Base-by-base conservation (phyloP, 1,140 invertebrate species). In the Delia radicum region DNA sequence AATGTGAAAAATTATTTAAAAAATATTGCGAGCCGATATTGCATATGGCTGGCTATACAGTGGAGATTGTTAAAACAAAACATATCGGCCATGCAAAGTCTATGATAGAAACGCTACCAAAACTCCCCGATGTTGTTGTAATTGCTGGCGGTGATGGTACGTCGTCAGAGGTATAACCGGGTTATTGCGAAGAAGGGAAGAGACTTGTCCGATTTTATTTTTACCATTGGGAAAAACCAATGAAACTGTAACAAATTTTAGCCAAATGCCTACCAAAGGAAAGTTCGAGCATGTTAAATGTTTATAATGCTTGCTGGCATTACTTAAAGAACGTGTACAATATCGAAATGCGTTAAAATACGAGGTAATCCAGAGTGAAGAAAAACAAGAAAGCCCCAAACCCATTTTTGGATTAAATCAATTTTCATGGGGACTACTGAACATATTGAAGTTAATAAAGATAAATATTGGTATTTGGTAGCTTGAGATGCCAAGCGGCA, bases 101-200 rank as follows among this genome's bases (percentile, higher is more conserved):
- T 72, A 89, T 92, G 74, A 89, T 94, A 72, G 90, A 91, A 77
- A 88, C 92, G 80, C 87, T 88, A 26, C 77, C 83, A 13, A 89
- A 85, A 65, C 80, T 93, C 28, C 87, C 89, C 26, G 94, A 98
- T 89, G n/a, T 99, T 77, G 88, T 98, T 67, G 91, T n/a, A n/a
- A n/a, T 98, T 5, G 96, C 95, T 77, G 96, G 97, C 24, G 97
- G 97, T 28, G 95, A 98, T 90, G 97, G 96, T 13, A 97, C 96
- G 8, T 81, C 98, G 0, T 93, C 94, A 15, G 97, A 99, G 88
- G 93, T 95, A 87, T 93, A 27, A 94, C 91, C 78, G 92, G 94
- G 33, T 85, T 96, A 24, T 87, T 96, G 75, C 89, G 94, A 79
- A 87, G 93, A 81, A 88, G 90, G 74, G 90, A 89, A 42, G 83